Evolutionary conservation across 2,888 invertebrate species (phyloP).

Genomic region (Philereme transversata): DNA sequence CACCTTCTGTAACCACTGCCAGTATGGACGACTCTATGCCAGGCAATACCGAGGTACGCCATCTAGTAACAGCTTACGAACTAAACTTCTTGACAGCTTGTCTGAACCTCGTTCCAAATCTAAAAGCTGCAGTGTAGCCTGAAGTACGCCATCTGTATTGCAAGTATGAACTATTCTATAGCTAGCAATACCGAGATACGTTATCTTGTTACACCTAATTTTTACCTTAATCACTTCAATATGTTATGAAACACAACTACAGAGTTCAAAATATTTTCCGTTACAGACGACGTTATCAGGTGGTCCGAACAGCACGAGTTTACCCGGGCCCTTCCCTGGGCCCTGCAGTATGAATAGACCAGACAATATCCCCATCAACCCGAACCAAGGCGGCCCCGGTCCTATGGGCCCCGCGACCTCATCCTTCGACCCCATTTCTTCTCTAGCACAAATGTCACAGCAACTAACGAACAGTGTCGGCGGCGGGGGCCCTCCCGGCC

Average conservation of each 20-base stretch:
- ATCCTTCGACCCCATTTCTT: slow-evolving; percentile 96
- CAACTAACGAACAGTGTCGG: slow-evolving; percentile 91
- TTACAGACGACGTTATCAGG: slow-evolving; percentile 75
- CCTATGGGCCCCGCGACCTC: slow-evolving; percentile 81
- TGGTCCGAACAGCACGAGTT: slow-evolving; percentile 75
- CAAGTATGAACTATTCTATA: too few species aligned
- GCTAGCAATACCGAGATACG: too few species aligned
- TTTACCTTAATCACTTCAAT: too few species aligned
- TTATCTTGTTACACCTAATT: too few species aligned
- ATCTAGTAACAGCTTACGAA: not conserved
- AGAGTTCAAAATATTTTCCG: not conserved
- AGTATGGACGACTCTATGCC: slow-evolving; percentile 66
- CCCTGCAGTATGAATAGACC: slow-evolving; percentile 78
- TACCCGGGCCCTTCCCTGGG: slow-evolving; percentile 81
- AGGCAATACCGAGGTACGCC: slow-evolving; percentile 61
- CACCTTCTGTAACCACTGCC: slow-evolving; percentile 47
- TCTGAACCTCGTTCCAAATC: too few species aligned
- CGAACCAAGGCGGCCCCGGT: slow-evolving; percentile 80
- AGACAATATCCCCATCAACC: slow-evolving; percentile 78
- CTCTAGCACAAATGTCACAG: slow-evolving; percentile 97
- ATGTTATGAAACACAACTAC: too few species aligned
- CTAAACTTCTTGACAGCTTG: too few species aligned
- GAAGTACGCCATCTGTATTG: too few species aligned
- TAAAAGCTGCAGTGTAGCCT: too few species aligned
- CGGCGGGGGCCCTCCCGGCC: slow-evolving; percentile 66